Evolutionary conservation across 2,888 invertebrate genomes (phyloP), one percentile per base, ranked within the genome.

Genomic region (Orthosia incerta): DNA sequence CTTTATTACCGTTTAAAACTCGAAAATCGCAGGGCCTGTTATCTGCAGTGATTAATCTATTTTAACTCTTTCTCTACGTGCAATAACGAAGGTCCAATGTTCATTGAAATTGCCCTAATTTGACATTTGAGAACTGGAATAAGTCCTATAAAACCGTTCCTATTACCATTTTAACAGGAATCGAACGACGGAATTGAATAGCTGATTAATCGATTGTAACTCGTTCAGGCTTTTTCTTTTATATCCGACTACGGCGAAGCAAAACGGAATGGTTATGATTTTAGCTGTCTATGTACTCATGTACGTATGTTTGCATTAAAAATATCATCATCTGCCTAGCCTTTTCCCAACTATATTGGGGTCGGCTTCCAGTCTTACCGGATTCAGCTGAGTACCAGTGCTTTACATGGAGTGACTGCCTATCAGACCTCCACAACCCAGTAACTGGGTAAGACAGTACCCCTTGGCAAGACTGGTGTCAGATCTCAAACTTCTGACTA

Each of bases 201-300:
- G 70, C 61, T 81, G 75, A 83, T 81, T 75, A 81, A 79, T 81
- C 80, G 75, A 74, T 83, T 81, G 18, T 66, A 83, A 74, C 81
- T 83, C 68, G 61, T 59, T 74, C 61, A 20, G 55, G 23, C 18
- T 45, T 71, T 83, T 65, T 74, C 53, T 51, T 71, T 80, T 83
- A 68, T 39, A 39, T 9, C 39, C 39, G 39, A 39, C 9, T 39
- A 9, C 39, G 31, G 31, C 7, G 0, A 31, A 31, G 31, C 39
- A 3, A 39, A 39, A 31, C 5, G 31, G 39, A 9, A 39, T 1
- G 9, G 9, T 39, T 9, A 39, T 39, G 39, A 9, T 7, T 39
- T 39, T 39, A 39, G 31, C 31, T 7, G 31, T 39, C 9, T 39
- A 39, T 9, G 9, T 39, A 9, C 39, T 7, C 9, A 39, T 39